Percentiles rank a stretch among this genome's conserved stretches.
Evolutionary conservation across 2,113 vertebrate genomes (phyloP).

Genomic region (Rhinopithecus roxellana): DNA sequence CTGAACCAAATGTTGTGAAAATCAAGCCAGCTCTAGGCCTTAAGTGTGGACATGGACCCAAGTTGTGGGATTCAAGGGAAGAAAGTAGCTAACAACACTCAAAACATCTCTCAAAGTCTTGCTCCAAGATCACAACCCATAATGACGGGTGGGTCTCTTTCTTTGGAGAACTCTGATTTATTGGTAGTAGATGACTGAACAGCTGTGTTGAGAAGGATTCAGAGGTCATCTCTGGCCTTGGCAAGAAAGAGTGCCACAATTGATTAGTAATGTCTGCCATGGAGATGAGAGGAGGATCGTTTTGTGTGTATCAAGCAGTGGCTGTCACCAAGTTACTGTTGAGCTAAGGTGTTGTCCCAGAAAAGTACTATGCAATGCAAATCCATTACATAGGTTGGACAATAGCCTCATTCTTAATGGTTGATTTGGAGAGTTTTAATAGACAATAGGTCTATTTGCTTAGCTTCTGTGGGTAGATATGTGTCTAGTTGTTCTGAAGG

Average conservation of each 20-base stretch:
- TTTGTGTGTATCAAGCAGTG: background rate
- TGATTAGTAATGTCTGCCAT: background rate
- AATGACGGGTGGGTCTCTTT: background rate
- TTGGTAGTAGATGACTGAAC: background rate
- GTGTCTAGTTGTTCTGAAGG: background rate
- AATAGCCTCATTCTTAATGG: background rate
- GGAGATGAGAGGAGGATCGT: background rate
- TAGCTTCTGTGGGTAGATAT: background rate
- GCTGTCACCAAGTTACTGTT: too few relatives aligned
- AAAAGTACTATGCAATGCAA: background rate
- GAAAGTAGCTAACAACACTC: background rate
- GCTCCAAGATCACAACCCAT: background rate
- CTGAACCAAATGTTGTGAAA: background rate
- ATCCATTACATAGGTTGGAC: too few relatives aligned
- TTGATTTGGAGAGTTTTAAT: background rate
- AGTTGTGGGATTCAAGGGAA: rapidly evolving
- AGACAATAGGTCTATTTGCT: background rate
- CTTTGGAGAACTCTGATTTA: background rate
- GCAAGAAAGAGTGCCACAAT: background rate
- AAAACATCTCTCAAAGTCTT: background rate
- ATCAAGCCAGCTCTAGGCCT: background rate
- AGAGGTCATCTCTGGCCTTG: background rate
- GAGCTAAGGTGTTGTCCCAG: background rate
- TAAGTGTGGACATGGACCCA: background rate
- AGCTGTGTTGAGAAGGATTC: background rate